Percentiles rank a stretch among this genome's conserved stretches.
Conservation (phyloP, 1,140 invertebrate genomes). For the Scaptomyza hsui region DNA sequence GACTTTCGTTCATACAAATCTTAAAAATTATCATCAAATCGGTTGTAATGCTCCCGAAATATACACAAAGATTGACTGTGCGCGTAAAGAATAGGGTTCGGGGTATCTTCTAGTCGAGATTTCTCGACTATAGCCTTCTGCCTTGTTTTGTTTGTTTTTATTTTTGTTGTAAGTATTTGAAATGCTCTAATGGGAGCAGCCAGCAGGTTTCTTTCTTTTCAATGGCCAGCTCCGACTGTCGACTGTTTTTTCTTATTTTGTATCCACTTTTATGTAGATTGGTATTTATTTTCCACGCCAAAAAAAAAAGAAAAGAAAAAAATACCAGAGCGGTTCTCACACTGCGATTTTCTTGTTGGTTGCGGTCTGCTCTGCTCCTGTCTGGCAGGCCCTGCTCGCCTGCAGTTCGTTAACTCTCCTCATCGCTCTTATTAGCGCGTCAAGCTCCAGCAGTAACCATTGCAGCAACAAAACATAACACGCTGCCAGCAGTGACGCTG, state of each 20-base stretch:
- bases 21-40: too few relatives aligned
- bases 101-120: too few relatives aligned
- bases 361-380: neutral
- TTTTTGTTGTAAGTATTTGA: conserved; percentile 43
- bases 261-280: conserved; percentile 82
- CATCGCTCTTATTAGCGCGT: conserved; percentile 81
- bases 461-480: conserved; percentile 47
- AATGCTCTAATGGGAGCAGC: conserved; percentile 58
- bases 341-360: conserved; percentile 49
- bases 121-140: too few relatives aligned
- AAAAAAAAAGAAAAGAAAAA: conserved; percentile 54
- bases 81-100: too few relatives aligned
- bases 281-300: conserved; percentile 81
- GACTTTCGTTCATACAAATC: too few relatives aligned
- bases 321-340: conserved; percentile 61
- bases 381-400: conserved; percentile 17
- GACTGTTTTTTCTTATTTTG: conserved; percentile 76
- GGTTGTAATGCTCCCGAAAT: too few relatives aligned
- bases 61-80: too few relatives aligned
- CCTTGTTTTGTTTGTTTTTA: conserved; percentile 13
- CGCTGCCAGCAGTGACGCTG: conserved; percentile 37
- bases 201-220: conserved; percentile 65
- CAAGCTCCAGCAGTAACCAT: conserved; percentile 63
- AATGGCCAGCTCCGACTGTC: conserved; percentile 52
- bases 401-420: conserved; percentile 67